These are phyloP conservation scores for Pangasius mekongensis DNA, from an alignment of 2,797 vertebrate genomes.

Conservation along the genomic window DNA sequence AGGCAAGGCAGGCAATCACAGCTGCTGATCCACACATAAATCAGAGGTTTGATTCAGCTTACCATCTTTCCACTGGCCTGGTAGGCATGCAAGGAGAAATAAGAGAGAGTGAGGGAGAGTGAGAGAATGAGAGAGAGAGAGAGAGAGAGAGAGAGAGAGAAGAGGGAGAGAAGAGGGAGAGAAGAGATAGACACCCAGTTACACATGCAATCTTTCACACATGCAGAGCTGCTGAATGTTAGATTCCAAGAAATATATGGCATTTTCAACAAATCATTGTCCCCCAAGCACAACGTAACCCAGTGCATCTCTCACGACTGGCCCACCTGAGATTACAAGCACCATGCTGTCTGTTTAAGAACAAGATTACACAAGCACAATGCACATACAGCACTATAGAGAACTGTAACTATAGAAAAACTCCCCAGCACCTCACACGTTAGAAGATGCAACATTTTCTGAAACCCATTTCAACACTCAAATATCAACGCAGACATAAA, in stretches of 20 bases:
- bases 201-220: slow-evolving; percentile 77
- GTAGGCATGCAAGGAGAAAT: slow-evolving; percentile 84
- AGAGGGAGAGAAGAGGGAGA: slow-evolving; percentile 45
- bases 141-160: slow-evolving; percentile 44
- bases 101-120: slow-evolving; percentile 41
- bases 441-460: slow-evolving; percentile 2
- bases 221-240: slow-evolving; percentile 71
- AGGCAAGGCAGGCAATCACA: slow-evolving; percentile 42
- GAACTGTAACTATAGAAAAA: background rate
- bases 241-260: slow-evolving; percentile 59
- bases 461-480: background rate
- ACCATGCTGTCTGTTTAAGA: slow-evolving; percentile 63
- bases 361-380: slow-evolving; percentile 52
- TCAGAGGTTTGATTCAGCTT: slow-evolving; percentile 75
- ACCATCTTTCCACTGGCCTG: slow-evolving; percentile 99
- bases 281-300: slow-evolving; percentile 54
- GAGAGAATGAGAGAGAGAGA: slow-evolving; percentile 38
- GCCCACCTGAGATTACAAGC: slow-evolving; percentile 65
- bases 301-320: slow-evolving; percentile 61
- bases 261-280: slow-evolving; percentile 61
- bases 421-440: background rate
- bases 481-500: background rate
- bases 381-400: slow-evolving; percentile 26
- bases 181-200: slow-evolving; percentile 68
- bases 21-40: slow-evolving; percentile 46